These are phyloP conservation scores for Mellilla xanthometata DNA, from an alignment of 2,888 invertebrate species.

Conservation along the genomic window DNA sequence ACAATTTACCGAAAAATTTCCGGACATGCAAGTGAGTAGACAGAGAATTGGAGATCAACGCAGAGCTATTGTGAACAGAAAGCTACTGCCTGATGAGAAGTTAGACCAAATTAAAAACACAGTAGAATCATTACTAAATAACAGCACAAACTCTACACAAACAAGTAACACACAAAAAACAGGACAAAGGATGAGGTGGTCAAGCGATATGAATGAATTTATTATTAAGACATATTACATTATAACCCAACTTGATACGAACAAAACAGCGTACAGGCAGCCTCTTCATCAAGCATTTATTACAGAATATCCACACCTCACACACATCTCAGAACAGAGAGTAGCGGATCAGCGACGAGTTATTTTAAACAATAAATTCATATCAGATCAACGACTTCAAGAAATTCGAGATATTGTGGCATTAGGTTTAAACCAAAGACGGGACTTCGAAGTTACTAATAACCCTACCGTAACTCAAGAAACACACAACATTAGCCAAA, in stretches of 20 bases:
- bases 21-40: background rate
- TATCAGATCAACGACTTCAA: background rate
- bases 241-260: background rate
- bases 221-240: background rate
- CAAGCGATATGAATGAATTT: background rate
- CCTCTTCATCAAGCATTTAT: background rate
- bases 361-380: slow-evolving; percentile 1
- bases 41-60: background rate
- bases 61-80: slow-evolving; percentile 9
- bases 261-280: background rate
- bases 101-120: background rate
- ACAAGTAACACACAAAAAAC: background rate
- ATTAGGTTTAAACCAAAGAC: background rate
- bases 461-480: background rate
- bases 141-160: background rate
- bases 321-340: background rate
- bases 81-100: background rate
- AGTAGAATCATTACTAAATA: background rate
- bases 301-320: background rate
- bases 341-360: slow-evolving; percentile 1
- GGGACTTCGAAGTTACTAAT: background rate
- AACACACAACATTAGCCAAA: background rate
- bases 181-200: slow-evolving; percentile 1
- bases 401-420: background rate
- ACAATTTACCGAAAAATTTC: slow-evolving; percentile 1